Conservation (phyloP, 1,140 invertebrate genomes). For the Bicyclus anynana region DNA sequence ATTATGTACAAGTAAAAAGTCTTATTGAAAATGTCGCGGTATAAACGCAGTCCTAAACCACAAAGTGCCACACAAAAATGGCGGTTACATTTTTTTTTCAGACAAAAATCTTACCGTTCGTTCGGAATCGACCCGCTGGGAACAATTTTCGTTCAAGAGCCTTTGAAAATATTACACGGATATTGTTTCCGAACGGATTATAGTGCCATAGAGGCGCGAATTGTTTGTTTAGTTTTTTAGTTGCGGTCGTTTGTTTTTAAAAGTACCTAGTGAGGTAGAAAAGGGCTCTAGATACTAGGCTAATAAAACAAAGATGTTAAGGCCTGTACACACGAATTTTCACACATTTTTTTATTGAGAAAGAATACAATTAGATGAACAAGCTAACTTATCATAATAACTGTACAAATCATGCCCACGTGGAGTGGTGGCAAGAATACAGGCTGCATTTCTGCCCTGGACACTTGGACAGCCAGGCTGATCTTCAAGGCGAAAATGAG, state of each 20-base stretch:
- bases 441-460: too few species aligned
- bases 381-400: too few species aligned
- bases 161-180: constrained; percentile 43
- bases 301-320: too few species aligned
- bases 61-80: constrained; percentile 15
- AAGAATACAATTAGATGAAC: too few species aligned
- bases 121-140: constrained; percentile 44
- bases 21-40: background rate
- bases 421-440: too few species aligned
- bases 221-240: constrained; percentile 35
- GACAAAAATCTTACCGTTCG: constrained; percentile 15
- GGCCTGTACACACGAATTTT: too few species aligned
- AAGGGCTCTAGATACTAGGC: too few species aligned
- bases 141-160: constrained; percentile 45
- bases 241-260: background rate
- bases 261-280: background rate
- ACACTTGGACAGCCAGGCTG: too few species aligned
- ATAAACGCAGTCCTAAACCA: background rate
- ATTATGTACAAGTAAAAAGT: too few species aligned
- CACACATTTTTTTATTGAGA: too few species aligned
- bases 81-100: constrained; percentile 17
- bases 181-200: constrained; percentile 51
- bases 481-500: too few species aligned
- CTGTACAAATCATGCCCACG: too few species aligned
- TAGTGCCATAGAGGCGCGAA: constrained; percentile 23